Conservation (phyloP, 2,797 vertebrate genomes). For the Pangasius sanitwongsei region DNA sequence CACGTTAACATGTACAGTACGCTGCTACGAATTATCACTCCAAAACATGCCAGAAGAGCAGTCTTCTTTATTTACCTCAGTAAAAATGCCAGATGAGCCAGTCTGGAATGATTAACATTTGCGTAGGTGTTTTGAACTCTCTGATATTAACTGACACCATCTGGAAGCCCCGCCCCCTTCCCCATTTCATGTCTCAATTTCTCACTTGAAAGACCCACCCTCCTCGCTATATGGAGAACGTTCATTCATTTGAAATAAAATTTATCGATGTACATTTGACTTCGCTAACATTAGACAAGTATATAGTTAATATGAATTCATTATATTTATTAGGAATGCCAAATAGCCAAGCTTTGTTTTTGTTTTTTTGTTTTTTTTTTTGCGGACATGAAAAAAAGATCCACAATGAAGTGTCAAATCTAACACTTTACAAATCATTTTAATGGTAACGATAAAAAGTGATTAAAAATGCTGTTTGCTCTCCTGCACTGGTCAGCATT, state of each 20-base stretch:
- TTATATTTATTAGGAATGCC: background rate
- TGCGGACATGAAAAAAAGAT: background rate
- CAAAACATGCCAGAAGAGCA: background rate
- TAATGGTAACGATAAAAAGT: background rate
- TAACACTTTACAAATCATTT: background rate
- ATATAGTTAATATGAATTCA: background rate
- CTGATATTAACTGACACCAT: background rate
- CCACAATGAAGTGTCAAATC: background rate
- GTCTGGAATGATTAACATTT: background rate
- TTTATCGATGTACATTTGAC: background rate
- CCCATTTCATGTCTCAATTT: background rate
- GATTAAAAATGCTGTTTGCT: too few relatives aligned
- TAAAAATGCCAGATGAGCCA: background rate
- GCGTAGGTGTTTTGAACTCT: background rate
- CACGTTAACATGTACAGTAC: background rate
- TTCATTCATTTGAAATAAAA: too few relatives aligned
- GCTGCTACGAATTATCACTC: background rate
- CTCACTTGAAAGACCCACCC: background rate
- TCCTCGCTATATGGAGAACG: background rate
- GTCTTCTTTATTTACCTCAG: background rate
- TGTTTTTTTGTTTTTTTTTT: too few relatives aligned
- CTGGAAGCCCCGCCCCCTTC: conserved; percentile 3
- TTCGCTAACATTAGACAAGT: background rate
- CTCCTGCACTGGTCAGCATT: too few relatives aligned
- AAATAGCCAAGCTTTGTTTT: background rate